phyloP scores from a whole-genome alignment of 1,140 invertebrate species.

The Ostrea edulis region DNA sequence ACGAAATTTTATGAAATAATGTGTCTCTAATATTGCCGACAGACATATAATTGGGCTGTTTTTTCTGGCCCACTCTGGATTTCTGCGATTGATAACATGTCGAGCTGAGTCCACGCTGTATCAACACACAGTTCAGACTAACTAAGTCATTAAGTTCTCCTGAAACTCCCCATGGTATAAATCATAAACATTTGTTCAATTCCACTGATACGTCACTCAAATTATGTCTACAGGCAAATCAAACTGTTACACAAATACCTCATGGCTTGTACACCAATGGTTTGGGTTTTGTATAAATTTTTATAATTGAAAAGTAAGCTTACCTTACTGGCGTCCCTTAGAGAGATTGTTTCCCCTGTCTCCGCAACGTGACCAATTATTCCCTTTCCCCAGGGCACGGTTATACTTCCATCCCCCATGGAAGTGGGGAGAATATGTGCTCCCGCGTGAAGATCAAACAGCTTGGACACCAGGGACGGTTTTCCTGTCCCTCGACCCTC shows the following conservation, averaged over 20 bases:
- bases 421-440: conserved; percentile 87
- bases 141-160: background rate
- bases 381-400: conserved; percentile 86
- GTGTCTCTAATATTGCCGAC: background rate
- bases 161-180: background rate
- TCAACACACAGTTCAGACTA: background rate
- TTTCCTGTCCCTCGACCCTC: conserved; percentile 84
- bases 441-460: conserved; percentile 90
- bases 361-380: conserved; percentile 96
- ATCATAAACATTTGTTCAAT: conserved; percentile 31
- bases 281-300: background rate
- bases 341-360: conserved; percentile 94
- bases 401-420: conserved; percentile 73
- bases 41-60: background rate
- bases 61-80: background rate
- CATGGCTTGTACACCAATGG: background rate
- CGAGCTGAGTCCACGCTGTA: background rate
- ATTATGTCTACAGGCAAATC: background rate
- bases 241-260: background rate
- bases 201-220: background rate
- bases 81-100: background rate
- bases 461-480: conserved; percentile 90
- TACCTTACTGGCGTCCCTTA: conserved; percentile 95
- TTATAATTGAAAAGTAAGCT: conserved; percentile 62
- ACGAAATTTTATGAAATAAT: no score